A percentile compares a stretch with the other conserved stretches of the same genome.
phyloP scores from a whole-genome alignment of 2,888 invertebrate genomes.

The Parapristionchus giblindavisi region DNA sequence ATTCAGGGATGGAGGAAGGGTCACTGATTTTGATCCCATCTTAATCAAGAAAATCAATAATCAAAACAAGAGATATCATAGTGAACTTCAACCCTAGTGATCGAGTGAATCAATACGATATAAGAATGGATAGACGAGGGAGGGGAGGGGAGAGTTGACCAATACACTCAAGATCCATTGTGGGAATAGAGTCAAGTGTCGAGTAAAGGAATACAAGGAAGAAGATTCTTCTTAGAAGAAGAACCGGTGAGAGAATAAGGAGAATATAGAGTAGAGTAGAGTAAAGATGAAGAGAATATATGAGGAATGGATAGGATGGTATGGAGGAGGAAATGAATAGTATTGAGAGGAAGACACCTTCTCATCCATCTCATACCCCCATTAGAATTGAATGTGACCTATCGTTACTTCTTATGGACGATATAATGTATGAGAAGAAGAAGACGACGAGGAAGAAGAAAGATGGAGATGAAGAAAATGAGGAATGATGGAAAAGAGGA shows the following conservation, averaged over 20 bases:
- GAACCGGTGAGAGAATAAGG: neutral
- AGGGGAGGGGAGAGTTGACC: neutral
- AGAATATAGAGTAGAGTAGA: neutral
- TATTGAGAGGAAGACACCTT: conserved; percentile 13
- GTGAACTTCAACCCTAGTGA: neutral
- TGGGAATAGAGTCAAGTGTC: neutral
- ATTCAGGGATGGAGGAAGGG: conserved; percentile 4
- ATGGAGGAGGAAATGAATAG: conserved; percentile 4
- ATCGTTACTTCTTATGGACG: neutral
- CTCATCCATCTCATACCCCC: neutral
- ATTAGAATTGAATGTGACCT: neutral
- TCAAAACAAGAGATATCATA: no score
- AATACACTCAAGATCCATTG: neutral
- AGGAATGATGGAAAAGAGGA: neutral
- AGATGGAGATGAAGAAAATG: neutral
- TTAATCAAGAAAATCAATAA: no score
- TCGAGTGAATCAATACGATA: neutral
- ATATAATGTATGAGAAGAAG: no score
- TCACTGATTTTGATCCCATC: conserved; percentile 20
- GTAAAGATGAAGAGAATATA: neutral
- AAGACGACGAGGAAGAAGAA: neutral
- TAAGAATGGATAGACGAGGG: neutral
- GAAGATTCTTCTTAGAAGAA: neutral
- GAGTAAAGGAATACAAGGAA: neutral
- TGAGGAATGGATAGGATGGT: neutral